Evolutionary conservation across 2,797 vertebrate genomes (phyloP).

Genomic region (Gymnodraco acuticeps): DNA sequence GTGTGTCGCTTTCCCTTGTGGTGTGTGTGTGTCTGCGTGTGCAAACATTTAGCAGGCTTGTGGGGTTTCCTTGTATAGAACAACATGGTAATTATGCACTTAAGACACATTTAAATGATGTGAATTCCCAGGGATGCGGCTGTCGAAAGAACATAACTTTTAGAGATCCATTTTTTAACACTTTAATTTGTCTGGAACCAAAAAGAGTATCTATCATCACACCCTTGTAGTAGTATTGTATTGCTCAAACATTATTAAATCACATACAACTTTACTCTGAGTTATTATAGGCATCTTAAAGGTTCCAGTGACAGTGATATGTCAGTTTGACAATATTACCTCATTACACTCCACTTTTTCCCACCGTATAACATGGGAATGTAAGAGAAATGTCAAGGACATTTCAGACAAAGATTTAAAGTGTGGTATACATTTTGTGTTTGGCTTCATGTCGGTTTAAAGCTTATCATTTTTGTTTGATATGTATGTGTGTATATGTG

Average conservation of each 20-base stretch:
- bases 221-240: neutral
- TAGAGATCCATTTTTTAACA: neutral
- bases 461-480: too few species aligned
- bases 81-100: conserved; percentile 41
- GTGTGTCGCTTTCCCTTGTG: conserved; percentile 25
- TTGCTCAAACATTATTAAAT: neutral
- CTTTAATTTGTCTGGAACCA: conserved; percentile 1
- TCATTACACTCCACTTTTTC: too few species aligned
- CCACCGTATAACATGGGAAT: too few species aligned
- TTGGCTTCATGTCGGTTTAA: too few species aligned
- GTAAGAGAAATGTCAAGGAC: too few species aligned
- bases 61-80: conserved; percentile 49
- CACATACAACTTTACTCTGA: neutral
- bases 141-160: neutral
- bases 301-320: neutral
- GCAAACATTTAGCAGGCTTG: conserved; percentile 34
- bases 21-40: conserved; percentile 27
- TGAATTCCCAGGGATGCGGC: conserved; percentile 15
- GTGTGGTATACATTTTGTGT: too few species aligned
- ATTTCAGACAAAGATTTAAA: too few species aligned
- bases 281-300: neutral
- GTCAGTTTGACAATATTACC: neutral
- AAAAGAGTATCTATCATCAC: conserved; percentile 3
- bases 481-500: too few species aligned
- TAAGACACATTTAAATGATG: conserved; percentile 26